Evolutionary conservation across 2,113 vertebrate genomes (phyloP), one percentile per base, ranked within the genome.

Genomic region (Empidonax alnorum): DNA sequence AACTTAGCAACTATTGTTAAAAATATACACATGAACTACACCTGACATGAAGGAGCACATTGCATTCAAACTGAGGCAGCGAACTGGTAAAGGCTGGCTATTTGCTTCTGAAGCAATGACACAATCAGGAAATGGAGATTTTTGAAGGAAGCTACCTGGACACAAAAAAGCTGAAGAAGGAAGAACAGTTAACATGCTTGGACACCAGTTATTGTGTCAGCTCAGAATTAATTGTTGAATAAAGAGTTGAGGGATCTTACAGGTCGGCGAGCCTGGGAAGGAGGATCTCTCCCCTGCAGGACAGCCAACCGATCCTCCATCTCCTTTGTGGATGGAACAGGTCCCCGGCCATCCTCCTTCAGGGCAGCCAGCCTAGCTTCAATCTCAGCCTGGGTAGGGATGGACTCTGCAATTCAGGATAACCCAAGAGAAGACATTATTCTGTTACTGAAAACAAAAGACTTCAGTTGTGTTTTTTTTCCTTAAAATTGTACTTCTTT

Each of bases 301-400:
- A 92, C 96, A 46, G 99, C 99, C 94, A 99, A 97, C 3, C 99
- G 98, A 61, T 98, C 97, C 94, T 99, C 99, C 98, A 99, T 99
- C 62, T 99, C 99, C 69, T 94, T 80, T 7, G 96, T 77, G 69
- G 99, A 99, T 76, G 98, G 98, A 91, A 98, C 94, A n/a, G 98
- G 96, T 80, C 96, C 94, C 49, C 65, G 59, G 84, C 97, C 96
- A 62, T 98, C 97, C 53, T 96, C 97, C 96, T 98, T 99, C 75
- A 99, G 96, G 5, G 98, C 98, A 66, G 99, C 98, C 69, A 99
- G 98, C 25, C 99, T 98, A 79, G 98, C 97, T 97, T 99, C 99
- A 1, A 99, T 98, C 81, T 99, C 99, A 55, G 98, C 98, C 58
- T 99, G 98, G 19, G 99, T 98, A 28, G 98, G 98, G 55, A 99